Conservation (phyloP, 1,140 invertebrate genomes). For the Bombus sylvicola region DNA sequence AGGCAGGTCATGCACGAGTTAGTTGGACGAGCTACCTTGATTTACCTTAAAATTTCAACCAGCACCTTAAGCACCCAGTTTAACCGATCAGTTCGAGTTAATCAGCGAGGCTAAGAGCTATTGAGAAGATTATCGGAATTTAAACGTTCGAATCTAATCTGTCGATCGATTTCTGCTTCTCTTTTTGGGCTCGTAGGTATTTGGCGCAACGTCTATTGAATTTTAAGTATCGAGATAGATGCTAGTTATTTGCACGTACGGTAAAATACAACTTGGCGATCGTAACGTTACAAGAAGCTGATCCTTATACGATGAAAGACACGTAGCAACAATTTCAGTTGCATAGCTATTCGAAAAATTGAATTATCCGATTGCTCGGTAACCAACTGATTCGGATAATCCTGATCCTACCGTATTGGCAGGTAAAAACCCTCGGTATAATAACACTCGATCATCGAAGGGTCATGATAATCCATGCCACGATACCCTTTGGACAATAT, state of each 20-base stretch:
- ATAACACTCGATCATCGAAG: constrained; percentile 65
- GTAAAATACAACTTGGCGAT: no score
- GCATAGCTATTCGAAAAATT: no score
- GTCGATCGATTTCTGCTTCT: neutral
- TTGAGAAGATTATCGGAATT: neutral
- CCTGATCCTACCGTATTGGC: no score
- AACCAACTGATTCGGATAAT: no score
- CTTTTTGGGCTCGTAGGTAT: no score
- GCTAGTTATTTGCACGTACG: neutral
- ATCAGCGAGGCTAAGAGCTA: neutral
- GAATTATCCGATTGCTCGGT: no score
- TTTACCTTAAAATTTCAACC: neutral
- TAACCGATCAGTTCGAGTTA: constrained; percentile 2
- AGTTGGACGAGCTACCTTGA: no score
- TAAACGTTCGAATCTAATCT: constrained; percentile 7
- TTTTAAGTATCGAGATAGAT: neutral
- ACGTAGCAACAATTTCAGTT: no score
- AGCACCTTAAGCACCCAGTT: neutral
- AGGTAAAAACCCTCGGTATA: neutral
- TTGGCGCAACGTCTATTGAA: neutral
- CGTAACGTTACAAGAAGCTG: no score
- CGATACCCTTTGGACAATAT: constrained; percentile 33
- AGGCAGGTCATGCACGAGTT: neutral
- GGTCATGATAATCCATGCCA: constrained; percentile 57
- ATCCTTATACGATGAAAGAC: no score